Base-by-base conservation (phyloP, 1,140 invertebrate species). In the Plectrocnemia conspersa region DNA sequence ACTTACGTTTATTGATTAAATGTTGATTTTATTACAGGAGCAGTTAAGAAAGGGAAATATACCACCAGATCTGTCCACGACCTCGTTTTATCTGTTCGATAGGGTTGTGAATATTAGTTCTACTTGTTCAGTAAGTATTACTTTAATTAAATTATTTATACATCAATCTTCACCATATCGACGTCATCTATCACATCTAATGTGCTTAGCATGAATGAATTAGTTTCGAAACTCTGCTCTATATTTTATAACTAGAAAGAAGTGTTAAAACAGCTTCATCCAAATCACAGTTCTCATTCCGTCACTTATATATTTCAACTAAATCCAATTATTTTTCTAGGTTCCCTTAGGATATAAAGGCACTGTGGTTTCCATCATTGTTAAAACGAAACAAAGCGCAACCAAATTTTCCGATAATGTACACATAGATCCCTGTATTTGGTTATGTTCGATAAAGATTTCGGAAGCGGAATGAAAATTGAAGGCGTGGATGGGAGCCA, bases 321-420 rank as follows among this genome's bases (percentile, higher is more conserved):
- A n/a, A n/a, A n/a, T 63, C n/a, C n/a, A n/a, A n/a, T n/a, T 35
- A 41, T 40, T 16, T 13, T 40, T 56, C 1, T 23, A 68, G 65
- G 67, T 93, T 6, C 91, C 92, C 0, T 69, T 90, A 11, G 93
- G 91, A 3, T 74, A 81, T 1, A 82, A 81, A 61, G 93, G 93
- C 25, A 94, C 88, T 0, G 77, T 97, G 1, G 82, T 91, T 15
- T 88, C 84, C 22, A 75, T 88, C 4, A 72, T 79, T 54, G 76
- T 73, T 33, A 68, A 80, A 1, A 75, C 76, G 24, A 55, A 66
- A 4, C 52, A 44, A 10, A 72, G 70, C 44, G 69, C 73, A 0
- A 70, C 71, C 32, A 69, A 71, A 0, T 56, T 73, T 2, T 66
- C 69, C 0, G 72, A 73, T 54, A 69, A 68, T 23, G 35, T 74